Conservation (phyloP, 1,140 invertebrate species). For the Drosophila bifasciata region DNA sequence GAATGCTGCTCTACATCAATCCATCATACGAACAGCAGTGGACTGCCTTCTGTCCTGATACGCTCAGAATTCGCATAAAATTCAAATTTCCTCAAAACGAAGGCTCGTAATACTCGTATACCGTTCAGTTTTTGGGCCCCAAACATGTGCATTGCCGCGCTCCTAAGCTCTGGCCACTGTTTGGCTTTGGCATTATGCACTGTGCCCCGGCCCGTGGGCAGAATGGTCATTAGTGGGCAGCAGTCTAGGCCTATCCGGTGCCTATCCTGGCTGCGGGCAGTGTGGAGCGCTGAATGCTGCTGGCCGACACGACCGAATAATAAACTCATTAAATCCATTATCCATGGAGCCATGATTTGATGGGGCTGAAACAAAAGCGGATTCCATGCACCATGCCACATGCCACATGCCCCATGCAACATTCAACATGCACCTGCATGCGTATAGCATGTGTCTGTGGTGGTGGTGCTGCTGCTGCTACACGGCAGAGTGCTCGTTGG, state of each 20-base stretch:
- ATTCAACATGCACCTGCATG: slow-evolving; percentile 3
- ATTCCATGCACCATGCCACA: slow-evolving; percentile 31
- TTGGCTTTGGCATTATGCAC: slow-evolving; percentile 10
- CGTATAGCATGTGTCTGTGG: slow-evolving; percentile 18
- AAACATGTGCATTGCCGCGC: neutral
- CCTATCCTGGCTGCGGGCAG: neutral
- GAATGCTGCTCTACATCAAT: no score
- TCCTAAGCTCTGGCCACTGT: neutral
- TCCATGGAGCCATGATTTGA: slow-evolving; percentile 70
- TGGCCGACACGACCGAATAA: slow-evolving; percentile 59
- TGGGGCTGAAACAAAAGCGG: slow-evolving; percentile 71
- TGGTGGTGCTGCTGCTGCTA: slow-evolving; percentile 16
- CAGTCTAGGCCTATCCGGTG: slow-evolving; percentile 1
- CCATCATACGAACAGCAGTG: no score
- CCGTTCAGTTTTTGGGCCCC: no score
- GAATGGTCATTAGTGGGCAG: slow-evolving; percentile 30
- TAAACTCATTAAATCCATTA: slow-evolving; percentile 82
- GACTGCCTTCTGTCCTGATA: no score
- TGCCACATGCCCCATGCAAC: neutral
- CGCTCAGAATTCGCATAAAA: no score
- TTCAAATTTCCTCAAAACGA: no score
- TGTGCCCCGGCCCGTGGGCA: neutral
- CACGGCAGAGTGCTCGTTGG: slow-evolving; percentile 17
- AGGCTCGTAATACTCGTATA: no score
- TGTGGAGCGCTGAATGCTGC: neutral